Conservation (phyloP, 2,797 vertebrate genomes). For the Neosalanx taihuensis region DNA sequence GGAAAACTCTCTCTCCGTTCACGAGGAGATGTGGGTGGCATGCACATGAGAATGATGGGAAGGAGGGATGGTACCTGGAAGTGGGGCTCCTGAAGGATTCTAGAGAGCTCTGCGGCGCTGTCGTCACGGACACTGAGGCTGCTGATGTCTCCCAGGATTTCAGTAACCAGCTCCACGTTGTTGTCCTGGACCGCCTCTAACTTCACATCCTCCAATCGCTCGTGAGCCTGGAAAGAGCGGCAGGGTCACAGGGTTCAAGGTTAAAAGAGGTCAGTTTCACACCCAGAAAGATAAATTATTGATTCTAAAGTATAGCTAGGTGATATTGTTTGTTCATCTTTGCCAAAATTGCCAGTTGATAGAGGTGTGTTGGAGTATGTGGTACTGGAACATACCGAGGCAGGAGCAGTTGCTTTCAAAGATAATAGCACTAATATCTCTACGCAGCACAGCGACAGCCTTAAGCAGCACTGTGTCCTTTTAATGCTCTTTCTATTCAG, state of each 20-base stretch:
- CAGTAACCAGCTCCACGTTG: conserved; percentile 93
- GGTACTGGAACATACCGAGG: not conserved
- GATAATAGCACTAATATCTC: not conserved
- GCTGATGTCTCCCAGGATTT: conserved; percentile 94
- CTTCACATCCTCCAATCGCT: conserved; percentile 92
- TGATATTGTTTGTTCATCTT: not conserved
- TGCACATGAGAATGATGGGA: not conserved
- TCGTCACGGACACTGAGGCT: conserved; percentile 83
- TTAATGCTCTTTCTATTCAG: not conserved
- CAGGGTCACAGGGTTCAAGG: not conserved
- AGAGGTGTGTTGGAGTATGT: not conserved
- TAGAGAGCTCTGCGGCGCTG: conserved; percentile 86
- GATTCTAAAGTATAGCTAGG: not conserved
- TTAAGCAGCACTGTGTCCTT: not conserved
- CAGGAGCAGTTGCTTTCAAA: not conserved
- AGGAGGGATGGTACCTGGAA: conserved; percentile 82
- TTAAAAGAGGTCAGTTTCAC: not conserved
- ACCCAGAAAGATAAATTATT: not conserved
- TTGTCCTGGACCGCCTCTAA: conserved; percentile 98
- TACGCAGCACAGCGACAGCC: not conserved
- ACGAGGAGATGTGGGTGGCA: not conserved
- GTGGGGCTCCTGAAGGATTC: conserved; percentile 93
- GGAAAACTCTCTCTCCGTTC: not conserved
- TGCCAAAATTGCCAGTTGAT: not conserved
- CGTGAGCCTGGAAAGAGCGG: conserved; percentile 78